These are phyloP conservation scores for Agonopterix subpropinquella DNA, from an alignment of 2,888 invertebrate species.

Conservation along the genomic window DNA sequence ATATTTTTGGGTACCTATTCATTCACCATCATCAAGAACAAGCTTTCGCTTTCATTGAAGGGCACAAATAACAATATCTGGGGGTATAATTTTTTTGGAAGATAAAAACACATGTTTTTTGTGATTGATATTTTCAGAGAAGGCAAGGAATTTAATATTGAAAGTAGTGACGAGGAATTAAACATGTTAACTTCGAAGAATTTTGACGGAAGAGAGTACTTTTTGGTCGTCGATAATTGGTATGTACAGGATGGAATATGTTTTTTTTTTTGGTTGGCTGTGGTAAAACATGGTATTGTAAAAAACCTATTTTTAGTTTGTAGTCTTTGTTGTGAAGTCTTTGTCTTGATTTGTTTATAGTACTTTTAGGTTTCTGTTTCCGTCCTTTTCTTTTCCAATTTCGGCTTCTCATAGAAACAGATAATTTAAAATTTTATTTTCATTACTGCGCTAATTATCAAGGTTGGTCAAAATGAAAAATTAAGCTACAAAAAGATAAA, in stretches of 20 bases:
- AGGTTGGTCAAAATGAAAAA: no score
- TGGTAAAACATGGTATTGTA: background rate
- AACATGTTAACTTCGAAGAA: conserved; percentile 36
- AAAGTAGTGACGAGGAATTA: conserved; percentile 58
- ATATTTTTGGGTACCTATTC: no score
- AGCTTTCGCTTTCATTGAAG: background rate
- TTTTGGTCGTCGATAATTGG: conserved; percentile 55
- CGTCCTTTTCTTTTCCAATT: no score
- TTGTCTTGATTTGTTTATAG: no score
- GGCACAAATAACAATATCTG: no score
- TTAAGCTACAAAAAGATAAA: no score
- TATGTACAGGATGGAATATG: conserved; percentile 39
- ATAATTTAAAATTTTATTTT: no score
- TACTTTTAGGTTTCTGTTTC: no score
- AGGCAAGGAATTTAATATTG: conserved; percentile 55
- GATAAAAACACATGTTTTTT: no score
- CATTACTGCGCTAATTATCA: no score
- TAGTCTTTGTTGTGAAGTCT: background rate
- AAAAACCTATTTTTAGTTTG: background rate
- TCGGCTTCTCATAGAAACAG: no score
- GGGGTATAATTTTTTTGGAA: no score
- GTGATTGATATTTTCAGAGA: conserved; percentile 60
- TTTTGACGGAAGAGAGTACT: conserved; percentile 53
- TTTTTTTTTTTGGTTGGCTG: conserved; percentile 2
- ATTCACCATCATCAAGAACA: background rate